Evolutionary conservation across 2,888 invertebrate genomes (phyloP).

Genomic region (Phortica magna): DNA sequence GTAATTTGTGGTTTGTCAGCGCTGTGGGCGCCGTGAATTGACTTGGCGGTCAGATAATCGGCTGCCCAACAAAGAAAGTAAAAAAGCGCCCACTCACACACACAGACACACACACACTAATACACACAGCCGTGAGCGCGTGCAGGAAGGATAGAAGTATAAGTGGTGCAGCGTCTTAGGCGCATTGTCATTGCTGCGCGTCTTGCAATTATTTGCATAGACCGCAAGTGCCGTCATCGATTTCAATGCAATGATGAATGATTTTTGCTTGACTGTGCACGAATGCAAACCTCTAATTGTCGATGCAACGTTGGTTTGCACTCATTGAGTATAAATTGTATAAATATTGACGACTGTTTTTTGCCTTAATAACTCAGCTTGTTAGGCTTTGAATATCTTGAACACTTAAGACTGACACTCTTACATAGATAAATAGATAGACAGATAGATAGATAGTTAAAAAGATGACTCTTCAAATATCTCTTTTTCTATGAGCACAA

Average conservation of each 20-base stretch:
- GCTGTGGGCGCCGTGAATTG: neutral
- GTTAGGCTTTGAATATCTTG: no score
- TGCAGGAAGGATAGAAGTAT: neutral
- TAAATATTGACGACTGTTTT: no score
- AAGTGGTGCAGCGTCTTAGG: neutral
- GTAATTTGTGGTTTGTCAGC: neutral
- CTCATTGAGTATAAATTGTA: no score
- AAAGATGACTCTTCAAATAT: neutral
- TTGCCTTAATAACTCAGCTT: no score
- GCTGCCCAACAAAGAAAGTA: neutral
- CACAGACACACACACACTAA: neutral
- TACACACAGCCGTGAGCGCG: neutral
- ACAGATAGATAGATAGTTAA: no score
- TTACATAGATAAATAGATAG: no score
- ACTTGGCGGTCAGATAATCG: neutral
- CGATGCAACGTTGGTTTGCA: no score
- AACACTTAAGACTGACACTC: no score
- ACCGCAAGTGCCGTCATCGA: neutral
- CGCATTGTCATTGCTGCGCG: neutral
- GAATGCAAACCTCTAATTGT: no score
- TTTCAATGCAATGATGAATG: neutral
- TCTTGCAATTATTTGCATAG: constrained; percentile 20
- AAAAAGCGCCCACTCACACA: no score
- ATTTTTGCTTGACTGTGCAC: neutral
- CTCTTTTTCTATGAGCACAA: no score